Evolutionary conservation across 2,113 vertebrate species (phyloP), one percentile per base, ranked within the genome.

Genomic region (Corvus moneduloides): DNA sequence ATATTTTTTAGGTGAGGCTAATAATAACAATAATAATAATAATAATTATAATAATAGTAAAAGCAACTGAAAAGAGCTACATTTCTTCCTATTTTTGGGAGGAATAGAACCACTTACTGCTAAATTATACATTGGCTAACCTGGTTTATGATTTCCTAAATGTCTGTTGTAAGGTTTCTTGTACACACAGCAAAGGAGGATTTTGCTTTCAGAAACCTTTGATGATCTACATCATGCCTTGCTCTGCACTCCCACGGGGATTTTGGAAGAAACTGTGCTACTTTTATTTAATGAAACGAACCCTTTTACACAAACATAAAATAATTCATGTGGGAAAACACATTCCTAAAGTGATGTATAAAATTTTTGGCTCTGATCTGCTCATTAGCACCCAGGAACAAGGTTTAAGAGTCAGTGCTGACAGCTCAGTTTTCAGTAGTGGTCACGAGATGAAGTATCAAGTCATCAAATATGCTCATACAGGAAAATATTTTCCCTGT

Each of bases 301-400:
- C 46, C 1, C 20, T 80, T 91, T 88, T 41, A 66, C 18, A 59
- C 44, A 85, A 94, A 72, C 51, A 33, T 37, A 37, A 84, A 84
- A 32, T 54, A 76, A 43, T 35, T 78, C 43, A 49, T 15, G n/a
- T 71, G 59, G 89, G 87, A 89, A 94, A 95, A 89, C 46, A 41
- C 37, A 35, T 89, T 89, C 48, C 64, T 66, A 33, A 77, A 84
- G 20, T 6, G 23, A 67, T 51, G 27, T 67, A 77, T 92, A 63
- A 81, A 89, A 62, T 19, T 11, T 54, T 84, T 84, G 91, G 18
- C 93, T 93, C 64, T 78, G 77, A 67, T 81, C 64, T 91, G 39
- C 62, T 93, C 84, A 63, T 87, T 89, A 89, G 71, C 92, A 92
- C 94, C 84, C 63, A 94, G 81, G 73, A 95, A 81, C 43, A 67